A percentile compares a stretch with the other conserved stretches of the same genome.
phyloP scores from a whole-genome alignment of 2,113 vertebrate genomes.

The Oreochromis aureus region DNA sequence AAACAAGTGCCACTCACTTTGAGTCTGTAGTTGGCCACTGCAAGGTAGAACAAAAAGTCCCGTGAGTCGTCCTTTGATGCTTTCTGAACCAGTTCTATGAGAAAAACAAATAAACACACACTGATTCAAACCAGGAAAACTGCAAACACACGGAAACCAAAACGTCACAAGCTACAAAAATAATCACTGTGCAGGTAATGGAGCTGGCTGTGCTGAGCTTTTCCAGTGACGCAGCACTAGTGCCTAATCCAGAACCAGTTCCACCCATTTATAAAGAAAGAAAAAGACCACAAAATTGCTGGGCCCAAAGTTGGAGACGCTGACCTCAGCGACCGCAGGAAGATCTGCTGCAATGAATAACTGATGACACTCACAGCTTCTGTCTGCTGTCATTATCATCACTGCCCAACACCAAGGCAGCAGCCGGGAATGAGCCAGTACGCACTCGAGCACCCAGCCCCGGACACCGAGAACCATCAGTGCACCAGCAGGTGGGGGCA shows the following conservation, averaged over 20 bases:
- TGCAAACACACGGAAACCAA: background rate
- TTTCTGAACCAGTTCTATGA: conserved; percentile 79
- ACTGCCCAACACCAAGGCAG: background rate
- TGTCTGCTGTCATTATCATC: background rate
- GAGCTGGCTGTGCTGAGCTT: background rate
- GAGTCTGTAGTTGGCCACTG: conserved; percentile 85
- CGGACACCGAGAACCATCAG: background rate
- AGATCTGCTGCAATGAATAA: background rate
- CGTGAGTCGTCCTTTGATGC: conserved; percentile 82
- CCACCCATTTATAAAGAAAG: background rate
- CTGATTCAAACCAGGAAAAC: background rate
- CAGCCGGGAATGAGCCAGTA: background rate
- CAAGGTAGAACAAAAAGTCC: conserved; percentile 86
- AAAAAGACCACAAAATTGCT: background rate
- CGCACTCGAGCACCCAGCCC: background rate
- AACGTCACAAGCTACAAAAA: background rate
- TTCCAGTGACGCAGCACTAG: background rate
- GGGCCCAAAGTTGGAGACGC: background rate
- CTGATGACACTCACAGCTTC: background rate
- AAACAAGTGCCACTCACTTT: conserved; percentile 69
- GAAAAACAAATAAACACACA: background rate
- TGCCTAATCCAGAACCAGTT: background rate
- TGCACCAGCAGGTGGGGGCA: background rate
- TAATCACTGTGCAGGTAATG: background rate
- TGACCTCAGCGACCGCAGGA: background rate